Conservation (phyloP, 2,797 vertebrate species). For the Saxicola maurus region DNA sequence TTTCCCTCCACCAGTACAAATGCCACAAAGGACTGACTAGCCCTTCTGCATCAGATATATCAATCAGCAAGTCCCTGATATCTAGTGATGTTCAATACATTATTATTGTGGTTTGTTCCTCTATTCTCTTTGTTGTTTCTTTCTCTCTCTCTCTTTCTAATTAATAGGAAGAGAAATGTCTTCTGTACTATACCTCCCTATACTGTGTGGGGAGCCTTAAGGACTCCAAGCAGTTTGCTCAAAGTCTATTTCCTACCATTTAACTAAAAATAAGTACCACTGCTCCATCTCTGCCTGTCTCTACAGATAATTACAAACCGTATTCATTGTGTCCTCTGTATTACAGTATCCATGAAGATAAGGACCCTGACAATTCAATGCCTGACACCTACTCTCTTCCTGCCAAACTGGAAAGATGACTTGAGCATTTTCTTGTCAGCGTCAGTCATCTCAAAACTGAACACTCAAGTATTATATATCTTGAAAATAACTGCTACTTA, state of each 20-base stretch:
- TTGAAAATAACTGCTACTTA: background rate
- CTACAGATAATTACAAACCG: background rate
- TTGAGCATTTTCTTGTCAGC: background rate
- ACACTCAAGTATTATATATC: background rate
- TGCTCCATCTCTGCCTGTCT: background rate
- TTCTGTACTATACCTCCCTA: background rate
- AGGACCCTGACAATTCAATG: background rate
- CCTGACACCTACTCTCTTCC: background rate
- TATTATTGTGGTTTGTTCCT: background rate
- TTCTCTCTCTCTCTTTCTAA: background rate
- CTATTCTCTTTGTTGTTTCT: background rate
- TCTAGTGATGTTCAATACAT: background rate
- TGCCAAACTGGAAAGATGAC: background rate
- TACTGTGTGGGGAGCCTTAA: background rate
- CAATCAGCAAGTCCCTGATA: background rate
- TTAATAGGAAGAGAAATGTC: background rate
- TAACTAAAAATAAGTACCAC: background rate
- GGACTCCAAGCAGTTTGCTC: background rate
- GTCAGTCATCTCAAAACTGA: background rate
- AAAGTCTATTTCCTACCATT: background rate
- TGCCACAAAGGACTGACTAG: background rate
- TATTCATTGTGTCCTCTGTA: background rate
- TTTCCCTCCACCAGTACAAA: background rate
- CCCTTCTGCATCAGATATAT: background rate
- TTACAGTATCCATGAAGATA: background rate